phyloP scores from a whole-genome alignment of 2,113 vertebrate genomes.

The Genyomyrus donnyi region DNA sequence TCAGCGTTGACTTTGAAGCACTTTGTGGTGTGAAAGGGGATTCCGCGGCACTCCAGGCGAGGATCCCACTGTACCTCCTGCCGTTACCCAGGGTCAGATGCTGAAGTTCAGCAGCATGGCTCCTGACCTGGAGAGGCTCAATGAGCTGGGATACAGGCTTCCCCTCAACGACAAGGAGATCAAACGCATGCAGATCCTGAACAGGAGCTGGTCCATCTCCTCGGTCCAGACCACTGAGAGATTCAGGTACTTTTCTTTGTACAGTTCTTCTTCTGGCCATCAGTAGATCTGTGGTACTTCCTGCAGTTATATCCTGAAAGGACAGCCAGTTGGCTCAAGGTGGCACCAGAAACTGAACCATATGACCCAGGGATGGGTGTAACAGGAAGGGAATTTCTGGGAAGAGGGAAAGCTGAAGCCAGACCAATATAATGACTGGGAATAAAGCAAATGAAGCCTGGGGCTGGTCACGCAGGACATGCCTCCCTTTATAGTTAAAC shows the following conservation, averaged over 20 bases:
- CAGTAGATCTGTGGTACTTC: neutral
- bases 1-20: neutral
- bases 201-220: constrained; percentile 77
- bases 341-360: neutral
- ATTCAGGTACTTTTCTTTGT: constrained; percentile 71
- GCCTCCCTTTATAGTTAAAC: neutral
- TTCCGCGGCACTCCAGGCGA: neutral
- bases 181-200: constrained; percentile 88
- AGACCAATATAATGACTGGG: neutral
- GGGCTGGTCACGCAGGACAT: neutral
- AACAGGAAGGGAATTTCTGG: neutral
- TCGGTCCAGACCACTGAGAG: constrained; percentile 87
- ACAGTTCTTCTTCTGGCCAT: neutral
- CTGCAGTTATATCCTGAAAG: neutral
- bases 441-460: neutral
- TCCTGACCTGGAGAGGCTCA: constrained; percentile 81
- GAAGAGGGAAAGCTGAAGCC: neutral
- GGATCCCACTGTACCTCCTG: neutral
- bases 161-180: constrained; percentile 90
- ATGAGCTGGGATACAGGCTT: constrained; percentile 86
- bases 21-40: neutral
- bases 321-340: neutral
- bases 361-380: neutral
- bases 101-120: constrained; percentile 86
- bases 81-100: constrained; percentile 73